A percentile compares a stretch with the other conserved stretches of the same genome.
These are phyloP conservation scores for Onychorhynchus coronatus DNA, from an alignment of 2,113 vertebrate species.

Conservation along the genomic window DNA sequence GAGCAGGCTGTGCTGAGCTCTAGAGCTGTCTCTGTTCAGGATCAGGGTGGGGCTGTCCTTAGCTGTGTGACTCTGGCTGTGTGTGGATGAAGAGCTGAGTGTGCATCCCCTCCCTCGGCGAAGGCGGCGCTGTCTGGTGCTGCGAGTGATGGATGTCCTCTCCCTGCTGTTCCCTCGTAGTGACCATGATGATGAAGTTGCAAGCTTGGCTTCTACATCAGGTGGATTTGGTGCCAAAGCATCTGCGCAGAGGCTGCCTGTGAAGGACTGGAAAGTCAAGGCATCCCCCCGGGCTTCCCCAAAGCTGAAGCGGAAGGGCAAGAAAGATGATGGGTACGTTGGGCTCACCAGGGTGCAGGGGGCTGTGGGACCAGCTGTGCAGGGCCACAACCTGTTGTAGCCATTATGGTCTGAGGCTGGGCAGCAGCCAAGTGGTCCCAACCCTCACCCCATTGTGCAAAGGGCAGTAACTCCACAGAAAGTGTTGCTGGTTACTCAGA, in stretches of 20 bases:
- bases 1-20: neutral
- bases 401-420: neutral
- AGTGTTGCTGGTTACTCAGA: neutral
- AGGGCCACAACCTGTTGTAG: neutral
- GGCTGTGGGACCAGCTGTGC: neutral
- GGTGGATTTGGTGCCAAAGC: conserved; percentile 84
- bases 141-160: neutral
- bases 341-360: neutral
- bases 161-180: conserved; percentile 65
- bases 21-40: neutral
- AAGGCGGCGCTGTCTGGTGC: neutral
- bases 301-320: conserved; percentile 88
- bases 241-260: conserved; percentile 83
- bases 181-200: conserved; percentile 94
- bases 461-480: neutral
- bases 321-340: conserved; percentile 87
- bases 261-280: conserved; percentile 94
- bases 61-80: rapidly evolving
- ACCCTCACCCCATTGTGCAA: rapidly evolving
- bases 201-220: conserved; percentile 85
- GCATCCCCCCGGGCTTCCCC: conserved; percentile 89
- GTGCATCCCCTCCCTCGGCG: neutral
- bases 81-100: neutral
- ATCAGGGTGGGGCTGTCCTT: neutral
- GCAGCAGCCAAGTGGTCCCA: neutral